Base-by-base conservation (phyloP, 1,140 invertebrate species). In the Halesus radiatus region DNA sequence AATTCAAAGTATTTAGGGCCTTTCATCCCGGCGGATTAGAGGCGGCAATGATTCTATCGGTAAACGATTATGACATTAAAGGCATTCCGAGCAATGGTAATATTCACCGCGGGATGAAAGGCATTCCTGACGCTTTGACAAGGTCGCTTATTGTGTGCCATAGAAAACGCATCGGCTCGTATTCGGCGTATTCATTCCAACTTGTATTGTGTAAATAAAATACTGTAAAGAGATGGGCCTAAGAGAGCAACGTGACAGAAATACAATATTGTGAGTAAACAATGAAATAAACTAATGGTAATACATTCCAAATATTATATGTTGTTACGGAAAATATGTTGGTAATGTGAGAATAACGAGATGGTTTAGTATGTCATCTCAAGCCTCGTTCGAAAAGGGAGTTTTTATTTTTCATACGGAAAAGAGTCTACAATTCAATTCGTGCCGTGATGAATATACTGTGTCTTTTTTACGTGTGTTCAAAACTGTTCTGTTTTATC, bases 1-100 rank as follows among this genome's bases (percentile, higher is more conserved):
- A 45, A 45, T 45, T 13, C 37, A 45, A 45, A 45, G 37, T 13
- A 45, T 45, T 45, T 45, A 45, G 37, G 37, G 37, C 37, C 37
- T 45, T 45, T 16, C 68, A 72, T 72, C 72, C 5, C 18, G 32
- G 22, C 13, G 18, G n/a, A 32, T 29, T n/a, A 20, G 50, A 74
- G 72, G 72, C 52, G 72, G 53, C 29, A 54, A 72, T 45, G 23
- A 56, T 15, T 74, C 32, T 56, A 54, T 74, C 6, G 72, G 26
- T 56, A 56, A 74, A 54, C 72, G 72, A 74, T 74, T 74, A 74
- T 58, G 72, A 74, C 72, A 54, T 72, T 50, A 72, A 52, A 52
- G 16, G 52, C 72, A 56, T 74, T 58, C 53, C 72, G 26, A 3
- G 26, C 32, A 74, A 20, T 22, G 32, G 20, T 15, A 54, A 29